Evolutionary conservation across 2,797 vertebrate genomes (phyloP).

Genomic region (Crocidura indochinensis): DNA sequence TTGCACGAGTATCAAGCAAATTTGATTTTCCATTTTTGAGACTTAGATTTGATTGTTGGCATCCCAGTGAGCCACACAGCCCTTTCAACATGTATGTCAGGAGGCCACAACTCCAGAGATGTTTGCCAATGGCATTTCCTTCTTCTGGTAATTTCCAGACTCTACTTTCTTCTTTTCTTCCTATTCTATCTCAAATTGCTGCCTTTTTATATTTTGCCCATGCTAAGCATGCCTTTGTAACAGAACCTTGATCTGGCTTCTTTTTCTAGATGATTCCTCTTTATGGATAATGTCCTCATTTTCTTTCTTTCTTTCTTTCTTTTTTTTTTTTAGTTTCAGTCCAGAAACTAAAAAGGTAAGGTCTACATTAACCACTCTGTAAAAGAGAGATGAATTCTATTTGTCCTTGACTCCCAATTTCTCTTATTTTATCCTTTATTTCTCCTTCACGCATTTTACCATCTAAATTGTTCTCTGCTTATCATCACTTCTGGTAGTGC

Average conservation of each 20-base stretch:
- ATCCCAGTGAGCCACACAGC: too few relatives aligned
- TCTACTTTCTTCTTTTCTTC: neutral
- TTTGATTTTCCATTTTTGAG: neutral
- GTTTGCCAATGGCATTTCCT: neutral
- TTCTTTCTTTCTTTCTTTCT: too few relatives aligned
- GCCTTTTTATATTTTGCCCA: neutral
- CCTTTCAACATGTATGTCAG: neutral
- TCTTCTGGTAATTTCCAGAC: neutral
- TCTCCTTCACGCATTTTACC: fast-evolving
- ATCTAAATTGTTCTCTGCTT: too few relatives aligned
- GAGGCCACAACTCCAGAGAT: neutral
- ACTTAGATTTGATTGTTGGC: too few relatives aligned
- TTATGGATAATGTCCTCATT: neutral
- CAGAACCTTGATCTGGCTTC: neutral
- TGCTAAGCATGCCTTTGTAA: too few relatives aligned
- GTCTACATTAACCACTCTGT: too few relatives aligned
- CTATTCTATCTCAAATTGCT: neutral
- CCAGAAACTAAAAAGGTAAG: too few relatives aligned
- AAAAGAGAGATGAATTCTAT: fast-evolving
- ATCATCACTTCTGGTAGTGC: neutral
- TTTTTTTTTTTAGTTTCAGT: neutral
- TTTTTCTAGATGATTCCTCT: neutral
- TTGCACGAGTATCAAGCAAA: neutral
- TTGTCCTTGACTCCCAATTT: neutral
- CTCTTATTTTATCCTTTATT: fast-evolving